Conservation (phyloP, 2,113 vertebrate genomes). For the Cinclus cinclus region DNA sequence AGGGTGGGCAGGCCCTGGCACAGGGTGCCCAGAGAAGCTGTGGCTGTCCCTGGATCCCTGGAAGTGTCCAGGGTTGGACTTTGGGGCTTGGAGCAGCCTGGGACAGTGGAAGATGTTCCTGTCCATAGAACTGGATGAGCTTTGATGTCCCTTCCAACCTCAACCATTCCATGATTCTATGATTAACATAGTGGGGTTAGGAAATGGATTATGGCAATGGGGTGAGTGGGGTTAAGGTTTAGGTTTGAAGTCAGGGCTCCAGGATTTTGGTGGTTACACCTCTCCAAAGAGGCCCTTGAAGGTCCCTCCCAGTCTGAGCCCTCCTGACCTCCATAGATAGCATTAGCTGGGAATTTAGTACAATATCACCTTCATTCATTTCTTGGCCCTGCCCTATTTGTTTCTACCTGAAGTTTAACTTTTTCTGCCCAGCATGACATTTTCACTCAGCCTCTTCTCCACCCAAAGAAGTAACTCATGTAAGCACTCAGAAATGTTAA, state of each 20-base stretch:
- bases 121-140: too few relatives aligned
- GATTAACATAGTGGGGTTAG: background rate
- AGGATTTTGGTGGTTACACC: background rate
- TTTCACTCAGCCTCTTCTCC: background rate
- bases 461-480: background rate
- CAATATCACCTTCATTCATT: fast-evolving
- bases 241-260: background rate
- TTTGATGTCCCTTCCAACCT: background rate
- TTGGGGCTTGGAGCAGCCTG: background rate
- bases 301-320: background rate
- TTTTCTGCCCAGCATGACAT: background rate
- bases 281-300: background rate
- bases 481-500: background rate
- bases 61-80: fast-evolving
- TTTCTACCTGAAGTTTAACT: background rate
- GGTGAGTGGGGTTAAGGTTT: background rate
- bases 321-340: too few relatives aligned
- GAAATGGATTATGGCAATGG: background rate
- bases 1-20: background rate
- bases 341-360: background rate
- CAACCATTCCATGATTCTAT: background rate
- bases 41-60: background rate
- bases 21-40: background rate
- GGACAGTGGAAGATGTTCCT: background rate
- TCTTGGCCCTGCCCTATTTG: background rate